These are phyloP conservation scores for Tiliacea aurago DNA, from an alignment of 2,888 invertebrate species.

Conservation along the genomic window DNA sequence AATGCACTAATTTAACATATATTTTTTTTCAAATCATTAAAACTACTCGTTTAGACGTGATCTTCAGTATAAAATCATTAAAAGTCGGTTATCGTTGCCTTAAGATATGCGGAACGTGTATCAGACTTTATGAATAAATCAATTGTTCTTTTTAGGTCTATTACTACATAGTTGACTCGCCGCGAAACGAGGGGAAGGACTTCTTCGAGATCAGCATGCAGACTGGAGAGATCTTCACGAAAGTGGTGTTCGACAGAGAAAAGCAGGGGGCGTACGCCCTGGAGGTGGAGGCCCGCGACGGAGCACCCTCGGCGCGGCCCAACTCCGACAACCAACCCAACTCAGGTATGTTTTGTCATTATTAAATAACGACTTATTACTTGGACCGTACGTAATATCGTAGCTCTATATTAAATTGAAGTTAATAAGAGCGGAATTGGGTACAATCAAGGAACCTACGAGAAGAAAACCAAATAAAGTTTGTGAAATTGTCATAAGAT, in stretches of 20 bases:
- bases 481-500: not conserved
- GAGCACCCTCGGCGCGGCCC: constrained; percentile 98
- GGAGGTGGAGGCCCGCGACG: constrained; percentile 99
- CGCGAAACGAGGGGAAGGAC: constrained; percentile 97
- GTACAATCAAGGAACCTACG: constrained; percentile 21
- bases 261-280: constrained; percentile 99
- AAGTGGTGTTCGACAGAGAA: constrained; percentile 98
- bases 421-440: constrained; percentile 39
- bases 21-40: too few species aligned
- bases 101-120: constrained; percentile 70
- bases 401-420: constrained; percentile 41
- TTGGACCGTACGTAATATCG: constrained; percentile 38
- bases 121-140: constrained; percentile 72
- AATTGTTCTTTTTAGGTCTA: constrained; percentile 93
- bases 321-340: constrained; percentile 98
- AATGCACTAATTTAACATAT: too few species aligned
- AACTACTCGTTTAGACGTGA: too few species aligned
- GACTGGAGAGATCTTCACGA: constrained; percentile 98
- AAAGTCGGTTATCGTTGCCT: too few species aligned
- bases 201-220: constrained; percentile 99
- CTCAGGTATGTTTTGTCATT: constrained; percentile 92
- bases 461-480: constrained; percentile 20
- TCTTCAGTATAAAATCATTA: too few species aligned
- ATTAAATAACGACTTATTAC: constrained; percentile 46
- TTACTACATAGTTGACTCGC: constrained; percentile 97